phyloP scores from a whole-genome alignment of 2,888 invertebrate genomes.

The Artemia sinica region DNA sequence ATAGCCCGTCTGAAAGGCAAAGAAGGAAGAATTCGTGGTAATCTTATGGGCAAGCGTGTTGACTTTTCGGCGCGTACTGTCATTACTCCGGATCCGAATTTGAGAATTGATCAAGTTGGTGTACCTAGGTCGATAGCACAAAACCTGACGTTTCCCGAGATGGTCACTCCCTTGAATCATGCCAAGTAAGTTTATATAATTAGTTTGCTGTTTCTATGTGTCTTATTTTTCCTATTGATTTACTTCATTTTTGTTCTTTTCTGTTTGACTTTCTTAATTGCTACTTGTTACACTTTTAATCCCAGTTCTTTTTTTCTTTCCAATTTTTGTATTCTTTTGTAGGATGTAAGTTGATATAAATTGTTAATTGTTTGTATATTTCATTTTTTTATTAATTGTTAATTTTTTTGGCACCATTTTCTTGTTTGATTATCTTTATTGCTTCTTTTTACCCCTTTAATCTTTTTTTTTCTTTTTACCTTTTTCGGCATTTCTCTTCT shows the following conservation, averaged over 20 bases:
- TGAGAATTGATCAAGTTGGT: conserved; percentile 89
- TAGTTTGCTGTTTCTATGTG: conserved; percentile 3
- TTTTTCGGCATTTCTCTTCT: too few relatives aligned
- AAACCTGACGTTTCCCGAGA: conserved; percentile 95
- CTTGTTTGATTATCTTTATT: too few relatives aligned
- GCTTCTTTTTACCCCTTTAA: too few relatives aligned
- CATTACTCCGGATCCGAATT: conserved; percentile 86
- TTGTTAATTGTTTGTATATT: too few relatives aligned
- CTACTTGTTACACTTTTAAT: neutral
- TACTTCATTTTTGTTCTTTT: neutral
- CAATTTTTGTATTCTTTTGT: too few relatives aligned
- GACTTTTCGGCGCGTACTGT: conserved; percentile 99
- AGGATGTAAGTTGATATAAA: too few relatives aligned
- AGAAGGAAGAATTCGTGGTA: conserved; percentile 95
- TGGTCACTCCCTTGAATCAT: conserved; percentile 97
- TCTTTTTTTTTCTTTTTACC: too few relatives aligned
- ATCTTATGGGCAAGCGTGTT: conserved; percentile 99
- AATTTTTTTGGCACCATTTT: too few relatives aligned
- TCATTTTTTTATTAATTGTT: too few relatives aligned
- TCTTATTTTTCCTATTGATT: neutral
- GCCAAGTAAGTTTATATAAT: conserved; percentile 46
- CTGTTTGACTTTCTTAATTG: conserved; percentile 15
- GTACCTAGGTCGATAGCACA: conserved; percentile 96
- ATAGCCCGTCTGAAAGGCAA: conserved; percentile 59
- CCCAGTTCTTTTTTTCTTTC: neutral